Base-by-base conservation (phyloP, 2,797 vertebrate species). In the Tragopan temminckii region DNA sequence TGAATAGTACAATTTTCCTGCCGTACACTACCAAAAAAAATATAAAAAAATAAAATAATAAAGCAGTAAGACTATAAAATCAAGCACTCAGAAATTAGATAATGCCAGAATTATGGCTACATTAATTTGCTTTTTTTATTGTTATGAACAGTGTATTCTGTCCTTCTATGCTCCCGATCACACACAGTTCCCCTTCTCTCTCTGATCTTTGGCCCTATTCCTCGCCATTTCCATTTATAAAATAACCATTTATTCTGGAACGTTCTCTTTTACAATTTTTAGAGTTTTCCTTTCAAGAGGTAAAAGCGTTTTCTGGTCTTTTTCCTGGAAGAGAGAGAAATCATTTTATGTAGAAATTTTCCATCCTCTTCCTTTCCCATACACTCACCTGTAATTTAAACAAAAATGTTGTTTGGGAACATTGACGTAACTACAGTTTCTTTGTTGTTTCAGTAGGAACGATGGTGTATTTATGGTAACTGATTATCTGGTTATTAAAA, bases 21-120 rank as follows among this genome's bases (percentile, higher is more conserved):
- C 19, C 21, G 5, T 69, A 16, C 42, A 75, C 61, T 7, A 24
- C 55, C 66, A 89, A 88, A 89, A 86, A 92, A 79, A 90, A 92
- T 76, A 57, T n/a, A 88, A 85, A 88, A 59, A 52, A 0, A 35
- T 83, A 46, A 27, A 83, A 83, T 87, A 93, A 92, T 88, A 94
- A 72, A 91, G 52, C 43, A 57, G 63, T 42, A 53, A 81, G 67
- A 78, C 61, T 91, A 92, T 82, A 92, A 85, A 95, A 55, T 87
- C 42, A 88, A 55, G 43, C 63, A 45, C 19, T 88, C n/a, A 31
- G 72, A 82, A 80, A 88, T 69, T 62, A 76, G 55, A 36, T 70
- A 88, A 61, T 66, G 29, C 31, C 76, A 59, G 58, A 85, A 71
- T 81, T 71, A 78, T 23, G 9, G 18, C 31, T 84, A 59, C 38